Conservation (phyloP, 2,797 vertebrate species). For the Pangasius sanitwongsei region DNA sequence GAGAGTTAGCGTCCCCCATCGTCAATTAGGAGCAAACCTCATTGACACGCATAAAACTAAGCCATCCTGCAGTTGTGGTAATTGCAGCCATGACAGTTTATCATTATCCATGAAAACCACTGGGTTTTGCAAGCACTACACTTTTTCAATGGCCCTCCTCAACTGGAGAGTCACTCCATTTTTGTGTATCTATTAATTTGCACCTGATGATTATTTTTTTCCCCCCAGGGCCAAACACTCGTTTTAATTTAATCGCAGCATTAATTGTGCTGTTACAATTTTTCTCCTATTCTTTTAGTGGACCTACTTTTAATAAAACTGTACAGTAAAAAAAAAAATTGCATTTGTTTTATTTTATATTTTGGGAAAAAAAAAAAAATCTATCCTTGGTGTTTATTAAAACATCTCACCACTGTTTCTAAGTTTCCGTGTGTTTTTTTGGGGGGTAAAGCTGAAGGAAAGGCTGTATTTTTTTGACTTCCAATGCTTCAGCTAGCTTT, state of each 20-base stretch:
- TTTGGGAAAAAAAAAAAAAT: neutral
- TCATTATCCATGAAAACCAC: constrained; percentile 84
- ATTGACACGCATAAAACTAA: constrained; percentile 73
- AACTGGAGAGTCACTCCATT: constrained; percentile 74
- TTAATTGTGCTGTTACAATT: constrained; percentile 6
- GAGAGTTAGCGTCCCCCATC: constrained; percentile 75
- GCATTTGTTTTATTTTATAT: neutral
- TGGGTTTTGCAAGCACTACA: constrained; percentile 75
- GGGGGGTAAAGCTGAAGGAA: neutral
- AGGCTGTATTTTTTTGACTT: neutral
- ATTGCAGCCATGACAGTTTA: constrained; percentile 81
- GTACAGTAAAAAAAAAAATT: too few species aligned
- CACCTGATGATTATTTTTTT: constrained; percentile 66
- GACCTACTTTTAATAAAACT: constrained; percentile 1
- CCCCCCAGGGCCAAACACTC: constrained; percentile 76
- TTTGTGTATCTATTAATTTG: constrained; percentile 66
- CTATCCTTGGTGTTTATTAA: neutral
- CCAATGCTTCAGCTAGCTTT: neutral
- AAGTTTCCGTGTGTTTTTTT: neutral
- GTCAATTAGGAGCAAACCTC: constrained; percentile 79
- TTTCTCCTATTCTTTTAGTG: neutral
- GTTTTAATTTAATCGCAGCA: constrained; percentile 63
- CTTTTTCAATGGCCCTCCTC: constrained; percentile 75
- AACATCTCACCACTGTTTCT: neutral
- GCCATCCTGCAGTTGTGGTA: constrained; percentile 76